Conservation (phyloP, 1,140 invertebrate genomes). For the Panulirus ornatus region DNA sequence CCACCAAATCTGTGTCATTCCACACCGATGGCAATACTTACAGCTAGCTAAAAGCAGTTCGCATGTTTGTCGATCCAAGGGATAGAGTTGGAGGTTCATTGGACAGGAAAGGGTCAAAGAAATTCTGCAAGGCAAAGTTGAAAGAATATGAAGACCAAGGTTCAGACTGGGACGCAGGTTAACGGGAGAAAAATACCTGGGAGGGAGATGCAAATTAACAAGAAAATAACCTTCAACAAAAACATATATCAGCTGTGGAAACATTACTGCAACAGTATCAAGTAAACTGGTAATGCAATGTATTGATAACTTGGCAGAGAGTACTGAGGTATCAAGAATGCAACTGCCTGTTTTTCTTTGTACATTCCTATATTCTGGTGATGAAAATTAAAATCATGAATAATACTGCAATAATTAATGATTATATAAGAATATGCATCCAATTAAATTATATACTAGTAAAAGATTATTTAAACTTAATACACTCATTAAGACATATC, state of each 20-base stretch:
- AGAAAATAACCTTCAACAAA: neutral
- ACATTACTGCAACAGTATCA: no score
- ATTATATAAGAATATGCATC: neutral
- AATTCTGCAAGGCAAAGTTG: slow-evolving; percentile 83
- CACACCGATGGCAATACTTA: slow-evolving; percentile 82
- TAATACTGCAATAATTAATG: neutral
- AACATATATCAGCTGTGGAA: neutral
- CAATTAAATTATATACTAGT: no score
- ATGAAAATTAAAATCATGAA: neutral
- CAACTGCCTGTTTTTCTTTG: no score
- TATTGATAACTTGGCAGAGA: no score
- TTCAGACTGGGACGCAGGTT: neutral
- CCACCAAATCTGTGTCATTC: neutral
- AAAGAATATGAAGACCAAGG: neutral
- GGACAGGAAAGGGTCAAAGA: slow-evolving; percentile 95
- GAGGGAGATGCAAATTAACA: neutral
- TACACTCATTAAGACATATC: no score
- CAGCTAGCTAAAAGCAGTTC: slow-evolving; percentile 96
- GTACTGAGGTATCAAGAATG: no score
- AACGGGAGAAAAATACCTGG: neutral
- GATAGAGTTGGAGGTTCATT: slow-evolving; percentile 97
- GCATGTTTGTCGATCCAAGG: slow-evolving; percentile 94
- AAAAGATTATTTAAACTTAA: no score
- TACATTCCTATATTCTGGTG: no score
- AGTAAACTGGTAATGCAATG: no score